Evolutionary conservation across 2,797 vertebrate species (phyloP).

Genomic region (Gephyroberyx darwinii): DNA sequence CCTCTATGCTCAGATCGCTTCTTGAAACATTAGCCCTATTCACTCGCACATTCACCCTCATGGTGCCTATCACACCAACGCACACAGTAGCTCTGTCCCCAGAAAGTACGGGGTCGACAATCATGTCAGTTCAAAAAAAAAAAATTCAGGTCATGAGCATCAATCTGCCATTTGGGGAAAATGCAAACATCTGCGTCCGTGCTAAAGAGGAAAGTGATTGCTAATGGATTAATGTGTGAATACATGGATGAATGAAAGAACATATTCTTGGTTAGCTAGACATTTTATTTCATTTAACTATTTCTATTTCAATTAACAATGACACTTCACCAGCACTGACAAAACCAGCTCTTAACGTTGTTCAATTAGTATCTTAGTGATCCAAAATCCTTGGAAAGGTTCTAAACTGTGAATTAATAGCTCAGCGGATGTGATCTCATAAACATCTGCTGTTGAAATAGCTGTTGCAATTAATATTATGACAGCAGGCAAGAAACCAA

Average conservation of each 20-base stretch:
- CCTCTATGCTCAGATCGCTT: constrained; percentile 44
- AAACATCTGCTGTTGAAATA: constrained; percentile 51
- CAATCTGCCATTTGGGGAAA: constrained; percentile 31
- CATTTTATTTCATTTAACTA: too few relatives aligned
- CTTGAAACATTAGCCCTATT: constrained; percentile 52
- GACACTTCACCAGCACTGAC: constrained; percentile 17
- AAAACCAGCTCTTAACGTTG: not conserved
- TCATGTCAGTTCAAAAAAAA: constrained; percentile 42
- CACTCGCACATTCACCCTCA: constrained; percentile 27
- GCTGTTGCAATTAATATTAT: constrained; percentile 31
- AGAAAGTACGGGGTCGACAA: constrained; percentile 31
- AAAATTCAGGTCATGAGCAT: constrained; percentile 13
- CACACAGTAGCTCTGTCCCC: constrained; percentile 54
- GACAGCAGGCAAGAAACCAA: constrained; percentile 13
- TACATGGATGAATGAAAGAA: constrained; percentile 2
- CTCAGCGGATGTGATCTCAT: constrained; percentile 35
- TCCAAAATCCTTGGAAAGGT: constrained; percentile 13
- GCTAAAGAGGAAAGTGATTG: not conserved
- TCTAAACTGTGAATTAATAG: constrained; percentile 20
- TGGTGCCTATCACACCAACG: constrained; percentile 20
- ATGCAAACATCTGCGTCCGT: constrained; percentile 32
- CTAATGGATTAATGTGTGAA: not conserved
- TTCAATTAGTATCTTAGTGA: constrained; percentile 22
- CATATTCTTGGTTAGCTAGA: constrained; percentile 4
- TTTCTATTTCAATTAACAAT: too few relatives aligned